A percentile compares a stretch with the other conserved stretches of the same genome.
Conservation (phyloP, 1,140 invertebrate genomes). For the Saccostrea echinata region DNA sequence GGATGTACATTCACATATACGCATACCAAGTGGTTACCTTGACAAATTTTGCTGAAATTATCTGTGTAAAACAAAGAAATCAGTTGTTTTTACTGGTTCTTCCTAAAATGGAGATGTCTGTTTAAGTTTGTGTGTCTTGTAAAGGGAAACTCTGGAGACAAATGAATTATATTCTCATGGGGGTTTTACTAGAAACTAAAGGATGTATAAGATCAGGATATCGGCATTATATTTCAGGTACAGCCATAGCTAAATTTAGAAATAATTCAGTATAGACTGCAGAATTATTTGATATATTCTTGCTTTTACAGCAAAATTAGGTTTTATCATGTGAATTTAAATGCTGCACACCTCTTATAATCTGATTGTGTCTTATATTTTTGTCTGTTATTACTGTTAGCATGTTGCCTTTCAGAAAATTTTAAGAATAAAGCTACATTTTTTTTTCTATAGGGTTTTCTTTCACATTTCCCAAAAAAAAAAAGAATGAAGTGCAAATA, state of each 20-base stretch:
- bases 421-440: no score
- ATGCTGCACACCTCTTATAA: no score
- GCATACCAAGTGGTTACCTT: neutral
- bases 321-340: no score
- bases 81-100: neutral
- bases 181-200: neutral
- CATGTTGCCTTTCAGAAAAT: no score
- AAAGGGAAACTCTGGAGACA: constrained; percentile 1
- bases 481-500: no score
- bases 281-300: neutral
- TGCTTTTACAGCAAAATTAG: no score
- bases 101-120: neutral
- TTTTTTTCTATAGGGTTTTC: no score
- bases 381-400: no score
- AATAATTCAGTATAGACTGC: neutral
- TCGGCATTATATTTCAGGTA: neutral
- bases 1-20: neutral
- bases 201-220: neutral
- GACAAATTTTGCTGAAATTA: neutral
- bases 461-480: no score
- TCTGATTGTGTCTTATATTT: no score
- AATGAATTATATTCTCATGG: neutral
- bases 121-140: neutral
- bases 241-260: neutral
- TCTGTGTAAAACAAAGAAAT: neutral